These are phyloP conservation scores for Erebia aethiops DNA, from an alignment of 2,888 invertebrate species.

Conservation along the genomic window DNA sequence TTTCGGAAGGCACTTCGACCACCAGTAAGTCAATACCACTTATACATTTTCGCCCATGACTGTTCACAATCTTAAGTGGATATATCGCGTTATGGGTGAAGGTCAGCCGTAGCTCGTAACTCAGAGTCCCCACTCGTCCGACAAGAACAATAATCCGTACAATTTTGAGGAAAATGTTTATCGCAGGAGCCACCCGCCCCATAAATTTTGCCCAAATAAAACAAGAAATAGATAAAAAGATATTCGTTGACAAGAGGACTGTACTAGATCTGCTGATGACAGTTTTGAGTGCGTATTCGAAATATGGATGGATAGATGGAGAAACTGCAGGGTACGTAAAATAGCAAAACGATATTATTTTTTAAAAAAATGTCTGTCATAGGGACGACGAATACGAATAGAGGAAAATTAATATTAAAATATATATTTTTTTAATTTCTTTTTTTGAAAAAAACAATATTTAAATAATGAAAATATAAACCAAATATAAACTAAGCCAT, in stretches of 20 bases:
- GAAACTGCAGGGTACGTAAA: neutral
- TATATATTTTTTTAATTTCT: too few relatives aligned
- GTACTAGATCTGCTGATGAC: constrained; percentile 58
- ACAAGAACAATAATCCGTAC: constrained; percentile 78
- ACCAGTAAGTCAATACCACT: neutral
- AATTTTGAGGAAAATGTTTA: constrained; percentile 77
- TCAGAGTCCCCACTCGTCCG: constrained; percentile 67
- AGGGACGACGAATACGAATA: too few relatives aligned
- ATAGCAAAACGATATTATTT: neutral
- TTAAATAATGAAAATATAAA: too few relatives aligned
- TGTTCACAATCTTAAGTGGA: constrained; percentile 34
- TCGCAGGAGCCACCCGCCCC: constrained; percentile 74
- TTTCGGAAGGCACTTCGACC: neutral
- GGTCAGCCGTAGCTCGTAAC: constrained; percentile 72
- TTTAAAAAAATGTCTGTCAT: too few relatives aligned
- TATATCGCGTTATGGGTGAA: constrained; percentile 48
- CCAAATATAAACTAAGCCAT: too few relatives aligned
- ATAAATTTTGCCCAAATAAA: constrained; percentile 77
- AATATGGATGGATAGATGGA: constrained; percentile 10
- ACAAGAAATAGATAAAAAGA: constrained; percentile 75
- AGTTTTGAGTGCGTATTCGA: constrained; percentile 37
- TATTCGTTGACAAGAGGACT: constrained; percentile 34
- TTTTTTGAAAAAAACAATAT: too few relatives aligned
- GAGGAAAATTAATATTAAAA: too few relatives aligned
- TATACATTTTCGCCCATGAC: constrained; percentile 7